Evolutionary conservation across 2,888 invertebrate species (phyloP).

Genomic region (Lasioglossum morio): DNA sequence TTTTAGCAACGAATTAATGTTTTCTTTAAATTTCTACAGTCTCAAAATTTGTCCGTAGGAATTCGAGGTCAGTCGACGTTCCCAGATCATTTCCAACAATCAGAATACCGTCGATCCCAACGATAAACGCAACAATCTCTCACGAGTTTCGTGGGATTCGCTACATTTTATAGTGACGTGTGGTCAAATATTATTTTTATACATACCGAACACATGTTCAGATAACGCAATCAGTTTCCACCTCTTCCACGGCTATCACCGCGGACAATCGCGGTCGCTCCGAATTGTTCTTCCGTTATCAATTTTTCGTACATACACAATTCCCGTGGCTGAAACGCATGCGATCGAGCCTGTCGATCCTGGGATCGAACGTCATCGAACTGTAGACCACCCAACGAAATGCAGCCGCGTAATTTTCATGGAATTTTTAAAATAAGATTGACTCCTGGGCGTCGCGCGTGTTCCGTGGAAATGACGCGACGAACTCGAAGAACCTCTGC

Average conservation of each 20-base stretch:
- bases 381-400: not conserved
- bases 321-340: not conserved
- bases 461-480: slow-evolving; percentile 43
- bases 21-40: not conserved
- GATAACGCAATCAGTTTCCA: slow-evolving; percentile 56
- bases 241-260: slow-evolving; percentile 34
- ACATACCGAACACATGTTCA: slow-evolving; percentile 45
- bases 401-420: not conserved
- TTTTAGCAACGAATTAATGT: not conserved
- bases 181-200: slow-evolving; percentile 55
- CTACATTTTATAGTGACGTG: slow-evolving; percentile 39
- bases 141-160: slow-evolving; percentile 8
- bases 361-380: not conserved
- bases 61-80: not conserved
- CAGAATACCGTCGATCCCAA: not conserved
- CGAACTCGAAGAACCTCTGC: slow-evolving; percentile 31
- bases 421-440: slow-evolving; percentile 37
- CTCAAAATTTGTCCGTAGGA: not conserved
- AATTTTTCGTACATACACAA: not conserved
- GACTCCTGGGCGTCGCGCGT: slow-evolving; percentile 12
- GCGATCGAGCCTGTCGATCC: not conserved
- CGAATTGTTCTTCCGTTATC: slow-evolving; percentile 27
- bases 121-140: slow-evolving; percentile 5
- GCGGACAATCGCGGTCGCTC: slow-evolving; percentile 30
- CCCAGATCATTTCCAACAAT: not conserved